Evolutionary conservation across 2,888 invertebrate genomes (phyloP).

Genomic region (Carabus problematicus): DNA sequence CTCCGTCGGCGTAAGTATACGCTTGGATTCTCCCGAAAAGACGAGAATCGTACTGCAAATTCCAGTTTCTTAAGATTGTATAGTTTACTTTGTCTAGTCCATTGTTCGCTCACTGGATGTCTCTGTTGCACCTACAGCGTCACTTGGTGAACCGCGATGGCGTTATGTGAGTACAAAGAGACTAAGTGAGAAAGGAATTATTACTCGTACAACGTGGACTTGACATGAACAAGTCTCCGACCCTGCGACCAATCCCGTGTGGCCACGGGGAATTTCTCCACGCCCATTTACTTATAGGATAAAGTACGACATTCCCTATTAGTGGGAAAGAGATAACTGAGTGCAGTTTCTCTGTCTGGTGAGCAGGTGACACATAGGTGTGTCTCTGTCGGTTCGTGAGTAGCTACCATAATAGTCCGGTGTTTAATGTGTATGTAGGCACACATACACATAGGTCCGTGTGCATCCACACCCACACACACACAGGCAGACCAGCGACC

Average conservation of each 20-base stretch:
- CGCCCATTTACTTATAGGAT: slow-evolving; percentile 60
- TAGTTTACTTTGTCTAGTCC: slow-evolving; percentile 50
- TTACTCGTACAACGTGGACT: slow-evolving; percentile 56
- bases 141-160: slow-evolving; percentile 18
- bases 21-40: slow-evolving; percentile 59
- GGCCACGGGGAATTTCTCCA: slow-evolving; percentile 50
- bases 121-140: slow-evolving; percentile 22
- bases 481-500: slow-evolving; percentile 28
- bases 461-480: slow-evolving; percentile 48
- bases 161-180: slow-evolving; percentile 18
- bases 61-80: slow-evolving; percentile 59
- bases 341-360: slow-evolving; percentile 50
- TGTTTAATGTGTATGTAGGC: slow-evolving; percentile 57
- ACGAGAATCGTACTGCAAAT: slow-evolving; percentile 59
- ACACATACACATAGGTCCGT: slow-evolving; percentile 51
- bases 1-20: slow-evolving; percentile 55
- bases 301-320: slow-evolving; percentile 57
- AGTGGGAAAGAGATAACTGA: slow-evolving; percentile 53
- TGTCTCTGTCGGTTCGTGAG: slow-evolving; percentile 55
- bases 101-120: slow-evolving; percentile 29
- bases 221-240: slow-evolving; percentile 50
- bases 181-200: slow-evolving; percentile 47
- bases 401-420: slow-evolving; percentile 58
- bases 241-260: slow-evolving; percentile 22
- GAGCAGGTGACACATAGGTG: slow-evolving; percentile 50